Percentiles rank a stretch among this genome's conserved stretches.
Evolutionary conservation across 1,140 invertebrate species (phyloP).

Genomic region (Scaptomyza montana): DNA sequence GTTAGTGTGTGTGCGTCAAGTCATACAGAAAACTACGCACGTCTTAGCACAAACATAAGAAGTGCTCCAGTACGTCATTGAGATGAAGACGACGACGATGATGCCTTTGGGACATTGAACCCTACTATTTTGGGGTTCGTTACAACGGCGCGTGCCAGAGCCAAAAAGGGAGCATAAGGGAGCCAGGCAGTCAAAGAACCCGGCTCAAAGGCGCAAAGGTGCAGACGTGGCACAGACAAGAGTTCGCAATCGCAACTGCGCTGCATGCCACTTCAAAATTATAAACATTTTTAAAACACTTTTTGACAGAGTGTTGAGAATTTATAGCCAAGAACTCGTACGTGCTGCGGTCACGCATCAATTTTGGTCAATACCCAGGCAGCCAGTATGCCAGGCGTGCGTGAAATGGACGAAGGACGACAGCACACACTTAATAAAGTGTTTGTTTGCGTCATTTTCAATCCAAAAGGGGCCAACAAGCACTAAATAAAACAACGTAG

Average conservation of each 20-base stretch:
- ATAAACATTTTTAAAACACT: constrained; percentile 82
- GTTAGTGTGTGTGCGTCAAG: constrained; percentile 35
- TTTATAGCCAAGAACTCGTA: constrained; percentile 67
- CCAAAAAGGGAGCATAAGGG: constrained; percentile 10
- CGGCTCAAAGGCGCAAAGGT: constrained; percentile 60
- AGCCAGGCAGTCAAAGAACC: not conserved
- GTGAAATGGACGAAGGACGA: constrained; percentile 38
- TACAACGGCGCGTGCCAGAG: constrained; percentile 53
- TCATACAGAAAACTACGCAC: constrained; percentile 78
- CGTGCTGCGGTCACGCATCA: constrained; percentile 77
- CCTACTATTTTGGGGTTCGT: constrained; percentile 31
- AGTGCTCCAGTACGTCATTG: constrained; percentile 57
- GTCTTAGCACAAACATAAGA: constrained; percentile 45
- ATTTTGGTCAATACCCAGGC: constrained; percentile 39
- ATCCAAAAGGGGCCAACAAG: constrained; percentile 4
- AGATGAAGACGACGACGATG: constrained; percentile 42
- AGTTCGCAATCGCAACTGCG: constrained; percentile 20
- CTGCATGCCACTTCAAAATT: constrained; percentile 60
- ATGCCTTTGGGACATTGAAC: constrained; percentile 74
- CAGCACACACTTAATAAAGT: constrained; percentile 60
- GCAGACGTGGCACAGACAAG: constrained; percentile 63
- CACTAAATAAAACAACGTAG: not conserved
- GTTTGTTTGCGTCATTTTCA: constrained; percentile 52
- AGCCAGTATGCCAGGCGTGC: constrained; percentile 32
- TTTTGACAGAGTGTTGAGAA: constrained; percentile 57